Base-by-base conservation (phyloP, 1,140 invertebrate species). In the Drosophila azteca region DNA sequence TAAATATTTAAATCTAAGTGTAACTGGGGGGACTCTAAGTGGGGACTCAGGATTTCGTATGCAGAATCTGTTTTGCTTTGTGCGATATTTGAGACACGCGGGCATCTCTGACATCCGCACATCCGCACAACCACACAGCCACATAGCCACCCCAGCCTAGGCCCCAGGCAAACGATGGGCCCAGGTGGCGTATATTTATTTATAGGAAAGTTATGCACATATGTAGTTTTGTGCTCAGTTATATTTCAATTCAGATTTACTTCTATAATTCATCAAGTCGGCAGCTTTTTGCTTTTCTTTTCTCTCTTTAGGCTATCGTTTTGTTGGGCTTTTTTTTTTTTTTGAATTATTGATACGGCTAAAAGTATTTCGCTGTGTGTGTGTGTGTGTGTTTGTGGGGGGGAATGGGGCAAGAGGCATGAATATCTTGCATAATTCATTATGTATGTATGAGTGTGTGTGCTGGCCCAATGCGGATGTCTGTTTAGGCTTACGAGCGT, bases 231-330 rank as follows among this genome's bases (percentile, higher is more conserved):
- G 60, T 48, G 45, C 69, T 59, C 63, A 55, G 63, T 87, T 87
- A 87, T 88, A 87, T 88, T 78, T 88, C 82, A 83, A 87, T 88
- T 87, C 82, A 66, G 84, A 79, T 88, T 88, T 73, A 79, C 70
- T 88, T 88, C 79, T 72, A 87, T 87, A 87, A 88, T 87, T 87
- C 82, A 87, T 87, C 82, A 87, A 79, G 66, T 76, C 66, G 79
- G 71, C 62, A 79, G 66, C 54, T 58, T 74, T 39, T 52, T 41
- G n/a, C 29, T 48, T 35, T 52, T 41, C 31, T 64, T 63, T 54
- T 39, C 29, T 35, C 13, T 35, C 11, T 29, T 35, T 51, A 17
- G 58, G 48, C 46, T 8, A 29, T 61, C 59, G 60, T 72, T 74
- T 76, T 64, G 67, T 69, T 88, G 75, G 60, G 49, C 51, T 35